These are phyloP conservation scores for Squalus acanthias DNA, from an alignment of 2,797 vertebrate species.

Conservation along the genomic window DNA sequence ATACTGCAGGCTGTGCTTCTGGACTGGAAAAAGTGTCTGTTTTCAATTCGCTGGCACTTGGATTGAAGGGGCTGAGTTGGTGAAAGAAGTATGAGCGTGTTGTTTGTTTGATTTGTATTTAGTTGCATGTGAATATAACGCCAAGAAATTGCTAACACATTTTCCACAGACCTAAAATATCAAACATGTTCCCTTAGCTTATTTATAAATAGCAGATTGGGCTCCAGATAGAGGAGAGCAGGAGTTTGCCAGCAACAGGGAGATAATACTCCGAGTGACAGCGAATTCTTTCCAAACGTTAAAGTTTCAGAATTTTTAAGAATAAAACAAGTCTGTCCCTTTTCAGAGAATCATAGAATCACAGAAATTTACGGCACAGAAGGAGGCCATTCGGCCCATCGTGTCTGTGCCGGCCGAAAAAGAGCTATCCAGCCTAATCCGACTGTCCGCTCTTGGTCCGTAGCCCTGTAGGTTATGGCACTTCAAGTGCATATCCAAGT, in stretches of 20 bases:
- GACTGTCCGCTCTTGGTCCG: too few relatives aligned
- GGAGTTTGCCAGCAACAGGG: not conserved
- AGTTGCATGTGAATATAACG: not conserved
- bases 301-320: not conserved
- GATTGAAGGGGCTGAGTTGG: not conserved
- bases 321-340: not conserved
- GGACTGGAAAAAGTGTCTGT: not conserved
- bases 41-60: not conserved
- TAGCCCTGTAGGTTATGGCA: too few relatives aligned
- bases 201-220: constrained; percentile 9
- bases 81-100: not conserved
- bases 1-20: not conserved
- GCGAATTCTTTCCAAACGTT: constrained; percentile 10
- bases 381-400: too few relatives aligned
- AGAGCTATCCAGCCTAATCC: too few relatives aligned
- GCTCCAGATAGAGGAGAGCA: not conserved
- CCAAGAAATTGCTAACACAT: constrained; percentile 24
- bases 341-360: too few relatives aligned
- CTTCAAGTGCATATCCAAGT: too few relatives aligned
- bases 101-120: constrained; percentile 21
- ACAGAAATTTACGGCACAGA: too few relatives aligned
- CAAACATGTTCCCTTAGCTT: not conserved
- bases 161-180: constrained; percentile 11
- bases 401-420: too few relatives aligned
- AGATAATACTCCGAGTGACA: not conserved